Conservation (phyloP, 2,797 vertebrate species). For the Sardinella longiceps region DNA sequence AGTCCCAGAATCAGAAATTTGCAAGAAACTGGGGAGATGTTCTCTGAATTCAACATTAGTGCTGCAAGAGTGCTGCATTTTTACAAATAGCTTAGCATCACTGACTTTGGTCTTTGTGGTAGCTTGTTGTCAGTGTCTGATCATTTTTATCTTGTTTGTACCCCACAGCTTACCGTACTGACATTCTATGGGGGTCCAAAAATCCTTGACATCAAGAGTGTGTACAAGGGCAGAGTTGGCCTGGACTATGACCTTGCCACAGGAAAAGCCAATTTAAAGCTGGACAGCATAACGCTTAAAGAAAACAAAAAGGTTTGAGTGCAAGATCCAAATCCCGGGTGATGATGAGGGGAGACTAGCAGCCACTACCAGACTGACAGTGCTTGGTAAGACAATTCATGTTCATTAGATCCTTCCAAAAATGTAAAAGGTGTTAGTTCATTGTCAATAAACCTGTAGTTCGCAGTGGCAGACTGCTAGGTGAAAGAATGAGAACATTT, state of each 20-base stretch:
- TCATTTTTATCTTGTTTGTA: constrained; percentile 21
- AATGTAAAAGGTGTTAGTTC: no score
- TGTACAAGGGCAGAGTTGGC: constrained; percentile 31
- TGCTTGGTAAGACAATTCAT: constrained; percentile 67
- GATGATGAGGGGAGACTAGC: constrained; percentile 36
- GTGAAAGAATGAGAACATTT: no score
- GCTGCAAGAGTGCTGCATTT: no score
- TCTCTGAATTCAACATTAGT: no score
- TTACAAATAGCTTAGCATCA: no score
- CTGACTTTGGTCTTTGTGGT: no score
- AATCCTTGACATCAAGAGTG: accelerated
- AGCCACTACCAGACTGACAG: constrained; percentile 50
- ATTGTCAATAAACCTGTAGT: no score
- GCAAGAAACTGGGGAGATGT: no score
- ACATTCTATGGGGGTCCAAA: accelerated
- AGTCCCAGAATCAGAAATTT: no score
- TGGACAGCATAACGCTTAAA: constrained; percentile 44
- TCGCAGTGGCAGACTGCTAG: no score
- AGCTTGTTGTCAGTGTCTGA: no score
- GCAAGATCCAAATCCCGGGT: constrained; percentile 38
- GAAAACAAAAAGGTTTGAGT: constrained; percentile 65
- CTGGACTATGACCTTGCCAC: accelerated
- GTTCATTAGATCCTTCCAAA: not conserved
- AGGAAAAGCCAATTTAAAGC: constrained; percentile 57
- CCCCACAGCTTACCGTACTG: constrained; percentile 40